A percentile compares a stretch with the other conserved stretches of the same genome.
Conservation (phyloP, 2,113 vertebrate species). For the Datnioides undecimradiatus region DNA sequence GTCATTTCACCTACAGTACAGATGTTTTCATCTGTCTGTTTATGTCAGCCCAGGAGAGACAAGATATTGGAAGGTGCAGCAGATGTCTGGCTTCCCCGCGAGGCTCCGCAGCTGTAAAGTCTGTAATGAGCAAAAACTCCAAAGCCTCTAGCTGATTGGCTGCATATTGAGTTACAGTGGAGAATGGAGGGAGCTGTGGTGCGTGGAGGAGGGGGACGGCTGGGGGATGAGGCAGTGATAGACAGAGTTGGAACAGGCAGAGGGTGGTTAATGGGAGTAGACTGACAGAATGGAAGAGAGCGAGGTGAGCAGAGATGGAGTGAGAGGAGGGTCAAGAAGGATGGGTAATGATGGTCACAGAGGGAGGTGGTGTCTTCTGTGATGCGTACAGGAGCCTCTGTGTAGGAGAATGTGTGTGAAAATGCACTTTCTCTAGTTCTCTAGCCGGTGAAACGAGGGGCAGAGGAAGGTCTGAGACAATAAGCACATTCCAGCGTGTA, state of each 20-base stretch:
- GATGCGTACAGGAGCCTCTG: slow-evolving; percentile 26
- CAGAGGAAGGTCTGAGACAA: not conserved
- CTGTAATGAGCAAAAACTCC: slow-evolving; percentile 58
- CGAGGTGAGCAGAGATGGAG: slow-evolving; percentile 7
- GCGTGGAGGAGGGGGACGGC: slow-evolving; percentile 27
- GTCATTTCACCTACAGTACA: slow-evolving; percentile 63
- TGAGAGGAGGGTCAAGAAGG: slow-evolving; percentile 19
- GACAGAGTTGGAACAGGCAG: slow-evolving; percentile 29
- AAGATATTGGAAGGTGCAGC: slow-evolving; percentile 76
- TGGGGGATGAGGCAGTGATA: slow-evolving; percentile 39
- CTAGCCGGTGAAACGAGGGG: slow-evolving; percentile 21
- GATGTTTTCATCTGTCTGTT: slow-evolving; percentile 67
- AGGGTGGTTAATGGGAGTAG: slow-evolving; percentile 36
- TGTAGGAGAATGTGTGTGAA: slow-evolving; percentile 42
- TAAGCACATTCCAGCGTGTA: not conserved
- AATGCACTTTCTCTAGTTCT: slow-evolving; percentile 33
- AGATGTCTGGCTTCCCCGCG: slow-evolving; percentile 70
- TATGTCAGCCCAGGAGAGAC: slow-evolving; percentile 56
- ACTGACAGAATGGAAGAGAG: slow-evolving; percentile 47
- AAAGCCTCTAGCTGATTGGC: slow-evolving; percentile 71
- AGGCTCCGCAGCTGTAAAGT: slow-evolving; percentile 74
- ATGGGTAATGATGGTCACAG: slow-evolving; percentile 33
- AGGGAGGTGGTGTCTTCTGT: slow-evolving; percentile 38
- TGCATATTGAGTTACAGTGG: slow-evolving; percentile 64
- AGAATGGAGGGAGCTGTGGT: slow-evolving; percentile 53